These are phyloP conservation scores for Porphyrio hochstetteri DNA, from an alignment of 2,113 vertebrate genomes.

Conservation along the genomic window DNA sequence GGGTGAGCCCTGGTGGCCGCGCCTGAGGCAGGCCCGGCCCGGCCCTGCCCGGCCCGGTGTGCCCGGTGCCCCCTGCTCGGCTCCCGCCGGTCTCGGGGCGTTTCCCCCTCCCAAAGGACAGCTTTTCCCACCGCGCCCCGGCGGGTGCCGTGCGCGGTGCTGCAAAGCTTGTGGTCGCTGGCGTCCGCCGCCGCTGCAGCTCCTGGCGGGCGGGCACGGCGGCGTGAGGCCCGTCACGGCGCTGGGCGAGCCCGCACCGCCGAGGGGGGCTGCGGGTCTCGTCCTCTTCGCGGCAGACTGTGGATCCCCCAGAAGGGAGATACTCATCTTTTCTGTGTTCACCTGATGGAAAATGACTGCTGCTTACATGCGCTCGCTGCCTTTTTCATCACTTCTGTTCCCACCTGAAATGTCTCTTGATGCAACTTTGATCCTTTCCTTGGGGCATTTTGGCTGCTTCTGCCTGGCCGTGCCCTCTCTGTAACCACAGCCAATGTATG, in stretches of 20 bases:
- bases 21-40: rapidly evolving
- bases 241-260: background rate
- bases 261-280: rapidly evolving
- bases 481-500: background rate
- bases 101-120: rapidly evolving
- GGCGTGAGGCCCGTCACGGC: background rate
- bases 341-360: background rate
- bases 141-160: too few species aligned
- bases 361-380: background rate
- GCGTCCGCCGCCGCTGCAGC: rapidly evolving
- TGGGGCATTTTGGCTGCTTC: background rate
- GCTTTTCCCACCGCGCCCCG: rapidly evolving
- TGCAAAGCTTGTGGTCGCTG: too few species aligned
- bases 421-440: background rate
- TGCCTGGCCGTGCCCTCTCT: background rate
- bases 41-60: too few species aligned
- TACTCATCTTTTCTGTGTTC: background rate
- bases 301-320: background rate
- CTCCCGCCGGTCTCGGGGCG: rapidly evolving
- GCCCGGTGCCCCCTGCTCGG: rapidly evolving
- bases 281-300: rapidly evolving
- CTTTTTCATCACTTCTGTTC: background rate
- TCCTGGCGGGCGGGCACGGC: rapidly evolving
- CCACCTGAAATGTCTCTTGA: background rate
- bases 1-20: rapidly evolving